Evolutionary conservation across 2,797 vertebrate species (phyloP).

Genomic region (Fistularia tabacaria): DNA sequence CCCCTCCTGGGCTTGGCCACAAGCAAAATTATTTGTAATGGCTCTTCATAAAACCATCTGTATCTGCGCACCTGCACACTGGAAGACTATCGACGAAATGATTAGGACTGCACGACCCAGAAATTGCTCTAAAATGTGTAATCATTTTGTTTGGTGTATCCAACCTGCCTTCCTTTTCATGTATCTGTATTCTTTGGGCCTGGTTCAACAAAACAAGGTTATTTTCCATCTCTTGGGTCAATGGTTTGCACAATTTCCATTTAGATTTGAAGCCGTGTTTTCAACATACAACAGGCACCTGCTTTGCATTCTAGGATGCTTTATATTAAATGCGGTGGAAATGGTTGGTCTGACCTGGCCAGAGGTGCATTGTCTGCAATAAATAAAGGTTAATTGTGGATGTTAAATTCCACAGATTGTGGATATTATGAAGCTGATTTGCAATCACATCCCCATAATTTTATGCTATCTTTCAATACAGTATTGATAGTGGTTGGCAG

Average conservation of each 20-base stretch:
- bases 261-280: constrained; percentile 57
- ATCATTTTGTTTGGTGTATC: constrained; percentile 78
- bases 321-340: constrained; percentile 65
- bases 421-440: constrained; percentile 60
- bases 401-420: constrained; percentile 69
- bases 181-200: constrained; percentile 60
- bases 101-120: constrained; percentile 75
- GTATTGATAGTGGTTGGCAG: constrained; percentile 44
- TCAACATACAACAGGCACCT: constrained; percentile 31
- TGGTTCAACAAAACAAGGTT: constrained; percentile 57
- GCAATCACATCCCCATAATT: constrained; percentile 53
- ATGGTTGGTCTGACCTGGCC: constrained; percentile 67
- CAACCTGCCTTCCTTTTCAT: constrained; percentile 53
- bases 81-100: constrained; percentile 80
- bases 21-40: constrained; percentile 83
- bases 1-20: constrained; percentile 76
- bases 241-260: constrained; percentile 52
- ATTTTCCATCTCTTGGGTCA: constrained; percentile 44
- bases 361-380: constrained; percentile 62
- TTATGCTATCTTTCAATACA: constrained; percentile 48
- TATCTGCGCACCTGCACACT: constrained; percentile 79
- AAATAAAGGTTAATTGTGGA: constrained; percentile 76
- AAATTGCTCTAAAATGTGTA: constrained; percentile 79
- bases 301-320: constrained; percentile 46
- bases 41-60: constrained; percentile 84